Conservation (phyloP, 2,797 vertebrate genomes). For the Knipowitschia caucasica region DNA sequence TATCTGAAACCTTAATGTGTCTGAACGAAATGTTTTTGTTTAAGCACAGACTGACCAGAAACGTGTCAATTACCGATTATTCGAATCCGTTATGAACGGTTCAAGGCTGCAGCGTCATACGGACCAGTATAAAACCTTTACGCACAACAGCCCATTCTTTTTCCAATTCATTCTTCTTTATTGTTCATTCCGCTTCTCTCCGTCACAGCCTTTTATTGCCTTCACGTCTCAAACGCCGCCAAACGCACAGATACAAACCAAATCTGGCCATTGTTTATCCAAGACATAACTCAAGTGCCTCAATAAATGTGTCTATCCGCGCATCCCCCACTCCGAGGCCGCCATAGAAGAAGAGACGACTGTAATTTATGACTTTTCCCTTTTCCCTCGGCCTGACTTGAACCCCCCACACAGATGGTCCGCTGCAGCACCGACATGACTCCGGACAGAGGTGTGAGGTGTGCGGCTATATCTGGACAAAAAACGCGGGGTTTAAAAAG, state of each 20-base stretch:
- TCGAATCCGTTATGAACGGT: too few species aligned
- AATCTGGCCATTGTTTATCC: slow-evolving; percentile 18
- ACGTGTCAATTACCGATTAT: too few species aligned
- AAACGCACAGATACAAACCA: background rate
- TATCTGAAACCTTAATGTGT: too few species aligned
- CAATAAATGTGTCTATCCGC: slow-evolving; percentile 18
- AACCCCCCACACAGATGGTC: slow-evolving; percentile 60
- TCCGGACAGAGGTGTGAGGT: slow-evolving; percentile 61
- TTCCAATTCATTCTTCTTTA: too few species aligned
- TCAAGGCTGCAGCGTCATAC: too few species aligned
- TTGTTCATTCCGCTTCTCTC: background rate
- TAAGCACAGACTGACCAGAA: too few species aligned
- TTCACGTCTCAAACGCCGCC: background rate
- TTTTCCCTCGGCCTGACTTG: slow-evolving; percentile 51
- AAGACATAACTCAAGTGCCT: slow-evolving; percentile 14
- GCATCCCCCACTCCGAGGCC: slow-evolving; percentile 15
- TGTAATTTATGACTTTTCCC: slow-evolving; percentile 69
- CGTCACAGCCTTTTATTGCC: background rate
- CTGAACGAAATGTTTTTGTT: too few species aligned
- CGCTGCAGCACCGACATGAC: slow-evolving; percentile 70
- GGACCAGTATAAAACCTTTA: too few species aligned
- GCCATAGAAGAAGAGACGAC: slow-evolving; percentile 44
- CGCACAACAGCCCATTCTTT: too few species aligned
- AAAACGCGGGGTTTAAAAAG: slow-evolving; percentile 46
- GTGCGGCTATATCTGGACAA: slow-evolving; percentile 68